These are phyloP conservation scores for Serilophus lunatus DNA, from an alignment of 2,113 vertebrate species.

Conservation along the genomic window DNA sequence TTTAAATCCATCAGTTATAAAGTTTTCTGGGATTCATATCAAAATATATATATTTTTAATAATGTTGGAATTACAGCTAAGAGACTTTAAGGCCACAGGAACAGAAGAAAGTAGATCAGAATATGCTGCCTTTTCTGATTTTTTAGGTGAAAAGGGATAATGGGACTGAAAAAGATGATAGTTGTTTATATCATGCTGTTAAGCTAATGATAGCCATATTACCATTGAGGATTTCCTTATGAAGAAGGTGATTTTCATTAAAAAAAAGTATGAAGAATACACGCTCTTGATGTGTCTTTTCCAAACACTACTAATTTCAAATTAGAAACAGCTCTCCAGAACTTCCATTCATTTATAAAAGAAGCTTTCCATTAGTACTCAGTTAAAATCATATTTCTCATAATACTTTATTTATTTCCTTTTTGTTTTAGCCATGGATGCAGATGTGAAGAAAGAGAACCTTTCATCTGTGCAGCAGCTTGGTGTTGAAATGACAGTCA, in stretches of 20 bases:
- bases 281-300: neutral
- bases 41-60: neutral
- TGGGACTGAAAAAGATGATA: neutral
- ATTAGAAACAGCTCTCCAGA: constrained; percentile 10
- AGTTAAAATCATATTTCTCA: constrained; percentile 29
- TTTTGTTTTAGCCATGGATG: constrained; percentile 64
- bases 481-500: constrained; percentile 79
- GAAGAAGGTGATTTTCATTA: neutral
- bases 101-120: neutral
- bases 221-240: neutral
- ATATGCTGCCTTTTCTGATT: neutral
- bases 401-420: constrained; percentile 25
- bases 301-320: constrained; percentile 9
- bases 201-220: neutral
- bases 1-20: neutral
- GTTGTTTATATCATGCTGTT: neutral
- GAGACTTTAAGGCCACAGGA: neutral
- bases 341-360: constrained; percentile 14
- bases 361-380: constrained; percentile 39
- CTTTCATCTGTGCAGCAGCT: constrained; percentile 79
- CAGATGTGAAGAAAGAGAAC: constrained; percentile 61
- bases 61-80: neutral
- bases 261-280: neutral
- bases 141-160: neutral
- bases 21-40: neutral